Conservation (phyloP, 1,140 invertebrate genomes). For the Neocloeon triangulifer region DNA sequence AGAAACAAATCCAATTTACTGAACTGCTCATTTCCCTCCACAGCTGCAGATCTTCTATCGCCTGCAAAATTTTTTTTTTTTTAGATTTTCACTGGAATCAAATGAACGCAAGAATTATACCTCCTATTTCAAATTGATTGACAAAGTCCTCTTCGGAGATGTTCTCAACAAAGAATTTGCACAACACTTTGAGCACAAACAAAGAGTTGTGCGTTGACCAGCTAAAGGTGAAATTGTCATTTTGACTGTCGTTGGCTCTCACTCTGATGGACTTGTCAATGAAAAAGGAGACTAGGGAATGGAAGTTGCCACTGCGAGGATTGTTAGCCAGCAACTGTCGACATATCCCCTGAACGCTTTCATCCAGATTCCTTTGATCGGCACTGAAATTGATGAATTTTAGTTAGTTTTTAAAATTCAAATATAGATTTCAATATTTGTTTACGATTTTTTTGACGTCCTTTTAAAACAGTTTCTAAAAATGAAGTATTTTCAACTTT, state of each 20-base stretch:
- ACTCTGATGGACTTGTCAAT: slow-evolving; percentile 3
- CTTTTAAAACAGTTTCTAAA: slow-evolving; percentile 1
- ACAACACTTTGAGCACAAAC: slow-evolving; percentile 68
- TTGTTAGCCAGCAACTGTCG: slow-evolving; percentile 59
- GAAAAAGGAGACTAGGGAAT: slow-evolving; percentile 36
- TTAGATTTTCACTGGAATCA: background rate
- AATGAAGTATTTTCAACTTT: too few relatives aligned
- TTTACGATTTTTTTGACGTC: slow-evolving; percentile 2
- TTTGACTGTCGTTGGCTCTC: slow-evolving; percentile 9
- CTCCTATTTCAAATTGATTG: slow-evolving; percentile 35
- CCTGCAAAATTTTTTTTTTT: background rate
- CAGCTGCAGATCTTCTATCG: background rate
- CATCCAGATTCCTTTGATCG: slow-evolving; percentile 58
- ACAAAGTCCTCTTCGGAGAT: slow-evolving; percentile 49
- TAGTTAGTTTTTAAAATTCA: too few relatives aligned
- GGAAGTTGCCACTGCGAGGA: slow-evolving; percentile 63
- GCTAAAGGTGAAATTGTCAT: slow-evolving; percentile 62
- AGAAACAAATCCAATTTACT: background rate
- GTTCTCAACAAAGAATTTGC: slow-evolving; percentile 72
- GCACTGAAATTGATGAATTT: slow-evolving; percentile 36
- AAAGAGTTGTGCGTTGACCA: slow-evolving; percentile 92
- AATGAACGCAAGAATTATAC: background rate
- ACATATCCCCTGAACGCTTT: slow-evolving; percentile 44
- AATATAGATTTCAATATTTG: too few relatives aligned
- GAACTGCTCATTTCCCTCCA: background rate